These are phyloP conservation scores for Sanderia malayensis DNA, from an alignment of 30 jellyfish, hydroid and myxozoan genomes.

Conservation along the genomic window DNA sequence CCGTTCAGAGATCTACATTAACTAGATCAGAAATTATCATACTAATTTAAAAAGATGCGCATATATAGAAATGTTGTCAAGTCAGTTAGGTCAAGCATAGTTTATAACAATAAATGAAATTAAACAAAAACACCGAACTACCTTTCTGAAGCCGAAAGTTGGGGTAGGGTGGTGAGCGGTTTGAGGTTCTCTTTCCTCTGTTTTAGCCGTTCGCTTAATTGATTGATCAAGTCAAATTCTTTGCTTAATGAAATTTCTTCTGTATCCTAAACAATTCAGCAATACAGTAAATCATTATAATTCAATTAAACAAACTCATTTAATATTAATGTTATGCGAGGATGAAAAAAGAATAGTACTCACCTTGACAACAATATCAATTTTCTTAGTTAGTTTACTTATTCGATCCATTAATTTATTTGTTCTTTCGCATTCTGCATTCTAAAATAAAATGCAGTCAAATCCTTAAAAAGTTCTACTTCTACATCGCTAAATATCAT, in stretches of 20 bases:
- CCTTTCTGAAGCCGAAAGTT: background rate
- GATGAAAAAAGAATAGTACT: too few species aligned
- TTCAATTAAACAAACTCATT: background rate
- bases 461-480: background rate
- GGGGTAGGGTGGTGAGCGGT: constrained; percentile 20
- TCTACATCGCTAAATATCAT: too few species aligned
- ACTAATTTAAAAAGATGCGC: too few species aligned
- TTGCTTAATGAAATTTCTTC: constrained; percentile 14
- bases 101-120: background rate
- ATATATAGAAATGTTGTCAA: too few species aligned
- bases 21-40: background rate
- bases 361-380: constrained; percentile 21
- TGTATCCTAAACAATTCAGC: constrained; percentile 14
- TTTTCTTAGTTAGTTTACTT: constrained; percentile 1
- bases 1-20: background rate
- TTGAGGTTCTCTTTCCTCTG: background rate
- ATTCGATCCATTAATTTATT: constrained; percentile 13
- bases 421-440: constrained; percentile 27
- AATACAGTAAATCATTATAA: background rate
- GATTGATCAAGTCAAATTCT: constrained; percentile 15
- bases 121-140: background rate
- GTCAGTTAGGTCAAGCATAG: too few species aligned
- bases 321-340: background rate
- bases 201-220: background rate
- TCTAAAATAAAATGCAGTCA: background rate